Evolutionary conservation across 2,113 vertebrate genomes (phyloP), one percentile per base, ranked within the genome.

Genomic region (Bufo gargarizans): DNA sequence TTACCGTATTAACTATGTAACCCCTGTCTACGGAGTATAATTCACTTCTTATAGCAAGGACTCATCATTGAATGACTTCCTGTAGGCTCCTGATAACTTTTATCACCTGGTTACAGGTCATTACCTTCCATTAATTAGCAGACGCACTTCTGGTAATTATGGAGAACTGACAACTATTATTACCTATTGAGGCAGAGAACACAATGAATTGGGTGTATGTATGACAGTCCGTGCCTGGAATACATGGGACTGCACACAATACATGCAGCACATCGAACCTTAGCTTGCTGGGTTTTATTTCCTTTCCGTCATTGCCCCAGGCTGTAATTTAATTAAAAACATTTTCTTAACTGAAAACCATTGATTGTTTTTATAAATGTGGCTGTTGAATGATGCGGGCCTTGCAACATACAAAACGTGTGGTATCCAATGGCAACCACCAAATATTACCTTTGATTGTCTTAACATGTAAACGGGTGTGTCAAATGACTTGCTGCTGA

Each of bases 341-440:
- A 76, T 76, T 76, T 76, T 76, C 72, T 19, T 76, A 76, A 17
- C 14, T 76, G 72, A 76, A 76, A 76, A 49, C 47, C 45, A 76
- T 76, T 76, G 72, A 76, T 76, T 76, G 45, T 4, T 76, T 49
- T 50, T 50, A 76, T 76, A 76, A 49, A 49, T 19, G 72, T 0
- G 20, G 72, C 72, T 76, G 72, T 20, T 76, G 72, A 76, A 50
- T 76, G 72, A 76, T 50, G 10, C 45, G 1, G 4, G 45, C 10
- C 17, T 76, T 49, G 17, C 72, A 19, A 76, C 72, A 50, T 76
- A 4, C 3, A 74, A 0, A 74, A 76, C 72, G 72, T 76, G 72
- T 10, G 19, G 72, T 49, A 76, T 76, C 72, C 47, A 12, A 74
- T 49, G 72, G 72, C 72, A 76, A 76, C 72, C 43, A 20, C 16